Percentiles rank a stretch among this genome's conserved stretches.
Conservation (phyloP, 2,888 invertebrate genomes). For the Conops quadrifasciatus region DNA sequence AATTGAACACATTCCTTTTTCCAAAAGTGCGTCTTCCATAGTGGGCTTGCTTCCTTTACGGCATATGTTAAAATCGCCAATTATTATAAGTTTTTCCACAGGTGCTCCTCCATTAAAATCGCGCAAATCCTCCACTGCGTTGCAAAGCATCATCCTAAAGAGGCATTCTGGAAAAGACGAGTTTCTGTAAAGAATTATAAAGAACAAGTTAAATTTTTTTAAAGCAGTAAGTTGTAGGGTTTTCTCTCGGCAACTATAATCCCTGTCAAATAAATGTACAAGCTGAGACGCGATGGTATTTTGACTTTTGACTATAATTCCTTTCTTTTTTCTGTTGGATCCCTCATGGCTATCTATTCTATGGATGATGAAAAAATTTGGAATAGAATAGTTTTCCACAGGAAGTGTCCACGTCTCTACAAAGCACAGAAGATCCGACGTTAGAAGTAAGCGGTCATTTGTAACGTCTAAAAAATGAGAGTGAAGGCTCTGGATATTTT, state of each 20-base stretch:
- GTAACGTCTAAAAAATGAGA: background rate
- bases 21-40: background rate
- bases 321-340: background rate
- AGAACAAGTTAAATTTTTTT: too few relatives aligned
- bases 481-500: constrained; percentile 5
- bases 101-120: too few relatives aligned
- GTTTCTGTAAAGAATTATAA: too few relatives aligned
- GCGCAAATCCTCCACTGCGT: too few relatives aligned
- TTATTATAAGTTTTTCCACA: too few relatives aligned
- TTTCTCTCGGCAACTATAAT: background rate
- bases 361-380: background rate
- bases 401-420: too few relatives aligned
- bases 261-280: constrained; percentile 1
- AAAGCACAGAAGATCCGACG: background rate
- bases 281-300: background rate
- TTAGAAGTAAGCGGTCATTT: background rate
- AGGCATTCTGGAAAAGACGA: too few relatives aligned
- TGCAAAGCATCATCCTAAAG: too few relatives aligned
- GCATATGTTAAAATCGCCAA: too few relatives aligned
- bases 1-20: background rate
- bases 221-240: too few relatives aligned
- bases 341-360: background rate
- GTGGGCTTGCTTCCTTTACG: too few relatives aligned
- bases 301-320: background rate
- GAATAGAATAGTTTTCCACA: too few relatives aligned